Evolutionary conservation across 2,888 invertebrate genomes (phyloP).

Genomic region (Sicus ferrugineus): DNA sequence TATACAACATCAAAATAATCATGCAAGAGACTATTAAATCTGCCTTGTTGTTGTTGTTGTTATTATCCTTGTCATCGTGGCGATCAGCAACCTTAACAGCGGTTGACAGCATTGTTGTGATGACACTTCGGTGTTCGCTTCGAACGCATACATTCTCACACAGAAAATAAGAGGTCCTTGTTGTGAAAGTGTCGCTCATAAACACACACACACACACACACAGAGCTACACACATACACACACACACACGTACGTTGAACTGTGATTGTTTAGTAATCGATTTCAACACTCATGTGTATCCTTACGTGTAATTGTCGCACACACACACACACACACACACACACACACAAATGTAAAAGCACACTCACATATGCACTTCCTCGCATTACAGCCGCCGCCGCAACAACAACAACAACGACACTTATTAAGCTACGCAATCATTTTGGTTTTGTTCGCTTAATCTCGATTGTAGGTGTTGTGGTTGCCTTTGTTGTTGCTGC

Average conservation of each 20-base stretch:
- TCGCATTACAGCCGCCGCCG: neutral
- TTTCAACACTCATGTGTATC: neutral
- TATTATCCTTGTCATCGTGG: too few species aligned
- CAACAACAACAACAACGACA: conserved; percentile 22
- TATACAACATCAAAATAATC: too few species aligned
- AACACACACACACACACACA: neutral
- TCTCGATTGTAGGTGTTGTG: neutral
- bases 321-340: neutral
- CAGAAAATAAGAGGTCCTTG: too few species aligned
- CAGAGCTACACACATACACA: neutral
- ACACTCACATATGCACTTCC: neutral
- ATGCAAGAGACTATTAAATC: too few species aligned
- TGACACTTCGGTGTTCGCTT: too few species aligned
- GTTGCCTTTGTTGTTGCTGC: neutral
- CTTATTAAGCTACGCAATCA: conserved; percentile 17
- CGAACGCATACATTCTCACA: too few species aligned
- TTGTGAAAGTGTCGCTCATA: neutral
- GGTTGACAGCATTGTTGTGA: too few species aligned
- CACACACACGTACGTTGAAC: neutral
- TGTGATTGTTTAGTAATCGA: too few species aligned
- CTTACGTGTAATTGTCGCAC: neutral
- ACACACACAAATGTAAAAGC: neutral
- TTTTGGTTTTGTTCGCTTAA: conserved; percentile 14
- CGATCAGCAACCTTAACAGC: too few species aligned
- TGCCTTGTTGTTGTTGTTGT: too few species aligned